A percentile compares a stretch with the other conserved stretches of the same genome.
Evolutionary conservation across 2,888 invertebrate species (phyloP).

Genomic region (Dusona sp.): DNA sequence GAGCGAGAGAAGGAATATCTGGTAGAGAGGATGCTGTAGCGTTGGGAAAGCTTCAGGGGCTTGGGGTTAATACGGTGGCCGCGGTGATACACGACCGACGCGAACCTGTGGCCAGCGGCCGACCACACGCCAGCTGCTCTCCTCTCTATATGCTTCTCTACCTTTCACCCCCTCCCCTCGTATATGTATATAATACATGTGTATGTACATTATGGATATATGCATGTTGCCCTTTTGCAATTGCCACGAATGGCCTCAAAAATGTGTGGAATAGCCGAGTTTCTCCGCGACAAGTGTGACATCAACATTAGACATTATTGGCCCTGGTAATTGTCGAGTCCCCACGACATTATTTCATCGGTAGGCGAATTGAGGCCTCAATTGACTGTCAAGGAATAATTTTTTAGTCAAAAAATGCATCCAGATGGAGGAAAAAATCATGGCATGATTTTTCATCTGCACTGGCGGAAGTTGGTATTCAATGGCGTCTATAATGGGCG

Average conservation of each 20-base stretch:
- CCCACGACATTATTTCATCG: neutral
- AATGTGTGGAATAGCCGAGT: slow-evolving; percentile 79
- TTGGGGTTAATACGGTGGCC: slow-evolving; percentile 84
- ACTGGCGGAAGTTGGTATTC: slow-evolving; percentile 62
- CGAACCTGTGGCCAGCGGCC: slow-evolving; percentile 82
- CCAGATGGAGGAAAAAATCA: neutral
- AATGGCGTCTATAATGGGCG: slow-evolving; percentile 51
- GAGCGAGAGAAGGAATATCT: slow-evolving; percentile 22
- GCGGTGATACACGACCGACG: slow-evolving; percentile 83
- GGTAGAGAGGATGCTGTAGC: slow-evolving; percentile 27
- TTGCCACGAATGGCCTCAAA: slow-evolving; percentile 78
- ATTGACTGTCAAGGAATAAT: neutral
- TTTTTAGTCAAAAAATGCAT: neutral
- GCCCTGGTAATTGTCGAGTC: neutral
- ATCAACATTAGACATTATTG: slow-evolving; percentile 9
- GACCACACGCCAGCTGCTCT: slow-evolving; percentile 84
- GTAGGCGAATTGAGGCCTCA: neutral
- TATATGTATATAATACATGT: neutral
- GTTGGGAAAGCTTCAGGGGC: slow-evolving; percentile 74
- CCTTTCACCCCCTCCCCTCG: neutral
- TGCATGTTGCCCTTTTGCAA: neutral
- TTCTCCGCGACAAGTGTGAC: slow-evolving; percentile 71
- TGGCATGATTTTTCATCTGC: slow-evolving; percentile 57
- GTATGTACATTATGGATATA: slow-evolving; percentile 14
- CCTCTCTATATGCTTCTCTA: slow-evolving; percentile 63